Conservation (phyloP, 2,888 invertebrate genomes). For the Plebejus anna region DNA sequence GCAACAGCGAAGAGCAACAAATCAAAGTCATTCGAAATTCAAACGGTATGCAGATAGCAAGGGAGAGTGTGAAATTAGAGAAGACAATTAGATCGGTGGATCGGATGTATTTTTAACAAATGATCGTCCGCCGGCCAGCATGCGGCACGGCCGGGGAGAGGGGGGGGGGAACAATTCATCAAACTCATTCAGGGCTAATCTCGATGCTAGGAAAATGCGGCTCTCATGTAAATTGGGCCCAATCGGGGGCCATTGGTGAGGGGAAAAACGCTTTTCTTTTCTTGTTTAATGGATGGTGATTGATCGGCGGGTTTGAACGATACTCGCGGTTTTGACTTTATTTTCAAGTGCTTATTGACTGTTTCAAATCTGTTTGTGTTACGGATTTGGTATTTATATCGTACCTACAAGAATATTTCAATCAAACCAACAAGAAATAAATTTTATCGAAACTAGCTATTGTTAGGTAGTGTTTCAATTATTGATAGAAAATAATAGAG, state of each 20-base stretch:
- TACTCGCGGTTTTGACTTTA: slow-evolving; percentile 76
- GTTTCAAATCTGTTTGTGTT: slow-evolving; percentile 48
- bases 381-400: not conserved
- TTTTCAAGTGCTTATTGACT: slow-evolving; percentile 66
- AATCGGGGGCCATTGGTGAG: slow-evolving; percentile 76
- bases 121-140: slow-evolving; percentile 64
- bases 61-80: slow-evolving; percentile 77
- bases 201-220: slow-evolving; percentile 79
- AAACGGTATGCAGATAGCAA: slow-evolving; percentile 66
- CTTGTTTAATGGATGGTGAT: slow-evolving; percentile 80
- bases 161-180: slow-evolving; percentile 72
- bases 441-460: no score
- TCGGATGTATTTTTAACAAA: slow-evolving; percentile 80
- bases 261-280: slow-evolving; percentile 77
- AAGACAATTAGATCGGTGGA: slow-evolving; percentile 79
- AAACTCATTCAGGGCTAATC: slow-evolving; percentile 80
- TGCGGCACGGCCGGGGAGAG: slow-evolving; percentile 50
- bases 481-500: not conserved
- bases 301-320: slow-evolving; percentile 72
- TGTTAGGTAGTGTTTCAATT: no score
- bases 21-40: slow-evolving; percentile 50
- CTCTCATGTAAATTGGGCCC: slow-evolving; percentile 80
- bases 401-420: not conserved
- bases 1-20: slow-evolving; percentile 13
- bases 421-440: not conserved